Evolutionary conservation across 1,140 invertebrate species (phyloP), one percentile per base, ranked within the genome.

Genomic region (Cephus cinctus): DNA sequence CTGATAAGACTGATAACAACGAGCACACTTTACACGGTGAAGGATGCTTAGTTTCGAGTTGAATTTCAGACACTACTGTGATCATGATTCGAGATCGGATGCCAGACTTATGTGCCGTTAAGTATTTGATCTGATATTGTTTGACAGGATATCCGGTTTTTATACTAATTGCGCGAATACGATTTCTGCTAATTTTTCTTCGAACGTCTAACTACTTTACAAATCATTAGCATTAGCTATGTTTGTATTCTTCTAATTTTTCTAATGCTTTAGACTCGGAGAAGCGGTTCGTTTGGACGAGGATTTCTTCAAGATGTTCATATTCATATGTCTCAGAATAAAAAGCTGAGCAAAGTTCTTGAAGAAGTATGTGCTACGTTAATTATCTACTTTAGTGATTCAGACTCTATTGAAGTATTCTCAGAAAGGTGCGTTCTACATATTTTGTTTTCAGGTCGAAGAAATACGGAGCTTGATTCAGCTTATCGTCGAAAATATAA

Each of bases 391-490:
- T 38, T 38, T 42, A 36, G 35, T 36, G 11, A 35, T 35, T 36
- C 25, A 41, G 14, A 18, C 34, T 43, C 5, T 14, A 41, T 44
- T 44, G 19, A 36, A 27, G n/a, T 27, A 14, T 34, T 40, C 43
- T 49, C 8, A 18, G 19, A 51, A 36, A 27, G 22, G 12, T 27
- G 25, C 8, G n/a, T 40, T 15, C 21, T 16, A 15, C 8, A 38
- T 5, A 15, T 20, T 43, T 35, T 34, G 35, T 42, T 42, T 25
- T 39, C 60, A 84, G 81, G 78, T 76, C 25, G 75, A 78, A 45
- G 73, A 76, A 56, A 76, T 80, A 49, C 77, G 79, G 36, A 52
- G 36, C 30, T 73, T 79, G 67, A 75, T 83, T 30, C 65, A 77
- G 23, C 71, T 78, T 11, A 68, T 83, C 18, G 59, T 63, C 42